Conservation (phyloP, 2,888 invertebrate genomes). For the Tribolium freemani region DNA sequence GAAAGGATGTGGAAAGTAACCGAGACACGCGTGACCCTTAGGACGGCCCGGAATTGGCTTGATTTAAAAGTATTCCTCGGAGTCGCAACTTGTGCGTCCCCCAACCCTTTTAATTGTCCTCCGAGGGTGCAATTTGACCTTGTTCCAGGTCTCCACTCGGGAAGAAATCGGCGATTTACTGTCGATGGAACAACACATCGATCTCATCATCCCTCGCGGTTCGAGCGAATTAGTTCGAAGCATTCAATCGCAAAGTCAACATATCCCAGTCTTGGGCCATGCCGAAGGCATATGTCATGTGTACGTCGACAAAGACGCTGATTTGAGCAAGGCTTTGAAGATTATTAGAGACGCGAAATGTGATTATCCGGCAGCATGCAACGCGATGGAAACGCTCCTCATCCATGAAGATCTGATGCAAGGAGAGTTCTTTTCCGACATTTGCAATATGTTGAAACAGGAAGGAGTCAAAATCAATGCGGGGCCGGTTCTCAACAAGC, state of each 20-base stretch:
- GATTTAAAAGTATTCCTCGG: conserved; percentile 27
- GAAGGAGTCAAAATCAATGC: conserved; percentile 93
- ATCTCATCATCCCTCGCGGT: conserved; percentile 97
- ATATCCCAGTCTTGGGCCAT: conserved; percentile 97
- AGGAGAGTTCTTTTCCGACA: conserved; percentile 82
- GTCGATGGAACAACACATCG: conserved; percentile 95
- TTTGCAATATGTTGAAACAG: conserved; percentile 91
- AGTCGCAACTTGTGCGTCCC: conserved; percentile 4
- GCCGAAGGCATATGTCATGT: conserved; percentile 99
- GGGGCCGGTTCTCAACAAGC: conserved; percentile 85
- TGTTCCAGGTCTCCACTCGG: conserved; percentile 79
- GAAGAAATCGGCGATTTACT: conserved; percentile 97
- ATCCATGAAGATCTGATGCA: conserved; percentile 89
- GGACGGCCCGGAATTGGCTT: conserved; percentile 7
- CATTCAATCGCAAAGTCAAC: conserved; percentile 90
- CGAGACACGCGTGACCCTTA: neutral
- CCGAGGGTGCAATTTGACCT: conserved; percentile 6
- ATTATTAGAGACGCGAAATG: conserved; percentile 97
- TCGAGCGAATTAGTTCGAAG: conserved; percentile 92
- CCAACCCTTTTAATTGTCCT: neutral
- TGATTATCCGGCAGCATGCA: conserved; percentile 99
- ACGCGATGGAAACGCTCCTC: conserved; percentile 98
- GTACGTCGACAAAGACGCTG: conserved; percentile 94
- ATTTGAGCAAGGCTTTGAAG: conserved; percentile 85
- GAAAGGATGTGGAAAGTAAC: conserved; percentile 6